These are phyloP conservation scores for Plodia interpunctella DNA, from an alignment of 1,140 invertebrate genomes.

Conservation along the genomic window DNA sequence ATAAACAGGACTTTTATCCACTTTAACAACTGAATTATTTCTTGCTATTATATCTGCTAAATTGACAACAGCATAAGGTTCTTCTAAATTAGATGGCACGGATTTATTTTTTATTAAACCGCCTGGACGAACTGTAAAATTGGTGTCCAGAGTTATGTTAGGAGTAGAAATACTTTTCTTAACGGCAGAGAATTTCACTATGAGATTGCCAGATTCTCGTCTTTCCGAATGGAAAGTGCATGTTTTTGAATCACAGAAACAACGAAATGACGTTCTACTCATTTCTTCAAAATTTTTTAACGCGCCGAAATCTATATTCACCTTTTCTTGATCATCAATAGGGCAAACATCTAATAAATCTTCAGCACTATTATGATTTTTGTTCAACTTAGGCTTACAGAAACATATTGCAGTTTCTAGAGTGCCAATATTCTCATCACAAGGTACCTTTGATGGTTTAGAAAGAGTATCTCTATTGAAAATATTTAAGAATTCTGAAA, in stretches of 20 bases:
- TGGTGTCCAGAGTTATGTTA: conserved; percentile 54
- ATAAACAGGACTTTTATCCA: conserved; percentile 22
- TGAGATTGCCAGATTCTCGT: conserved; percentile 44
- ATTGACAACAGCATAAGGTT: conserved; percentile 55
- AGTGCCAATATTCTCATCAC: conserved; percentile 53
- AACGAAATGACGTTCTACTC: conserved; percentile 55
- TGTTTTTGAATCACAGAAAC: conserved; percentile 59
- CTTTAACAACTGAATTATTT: conserved; percentile 28
- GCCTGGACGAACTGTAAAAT: conserved; percentile 41
- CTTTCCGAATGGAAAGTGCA: conserved; percentile 60
- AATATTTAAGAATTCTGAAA: conserved; percentile 65
- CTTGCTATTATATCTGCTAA: conserved; percentile 43
- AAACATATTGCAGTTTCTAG: conserved; percentile 71
- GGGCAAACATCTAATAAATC: conserved; percentile 51
- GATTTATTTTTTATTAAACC: conserved; percentile 57
- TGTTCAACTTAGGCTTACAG: conserved; percentile 55
- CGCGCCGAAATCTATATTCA: conserved; percentile 49
- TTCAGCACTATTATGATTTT: conserved; percentile 66
- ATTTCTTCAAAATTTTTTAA: conserved; percentile 48
- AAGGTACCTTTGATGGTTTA: conserved; percentile 45
- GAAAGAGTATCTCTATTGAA: conserved; percentile 69
- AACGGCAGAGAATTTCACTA: conserved; percentile 66
- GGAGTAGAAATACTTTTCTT: conserved; percentile 70
- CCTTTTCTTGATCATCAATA: conserved; percentile 41
- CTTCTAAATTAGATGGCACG: conserved; percentile 54